phyloP scores from a whole-genome alignment of 2,888 invertebrate species.

The Heteropelma amictum region DNA sequence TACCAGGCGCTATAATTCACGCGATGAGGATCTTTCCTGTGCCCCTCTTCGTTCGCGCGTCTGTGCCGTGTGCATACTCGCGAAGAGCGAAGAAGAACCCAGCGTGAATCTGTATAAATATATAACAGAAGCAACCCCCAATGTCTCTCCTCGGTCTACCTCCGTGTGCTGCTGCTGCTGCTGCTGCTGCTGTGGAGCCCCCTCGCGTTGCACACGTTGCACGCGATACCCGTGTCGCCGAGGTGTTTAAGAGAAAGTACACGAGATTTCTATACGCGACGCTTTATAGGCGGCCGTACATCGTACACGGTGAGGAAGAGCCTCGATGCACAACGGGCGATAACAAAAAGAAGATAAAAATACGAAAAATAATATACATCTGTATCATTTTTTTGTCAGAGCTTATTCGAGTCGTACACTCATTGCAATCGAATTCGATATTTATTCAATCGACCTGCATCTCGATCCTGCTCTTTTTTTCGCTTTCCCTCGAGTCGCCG shows the following conservation, averaged over 20 bases:
- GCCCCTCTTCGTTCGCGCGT: neutral
- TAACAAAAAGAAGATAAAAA: no score
- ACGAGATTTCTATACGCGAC: neutral
- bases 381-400: no score
- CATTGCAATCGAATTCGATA: no score
- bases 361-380: no score
- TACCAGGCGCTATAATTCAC: conserved; percentile 49
- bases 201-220: conserved; percentile 32
- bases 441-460: no score
- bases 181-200: no score
- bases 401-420: neutral
- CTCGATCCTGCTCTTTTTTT: no score
- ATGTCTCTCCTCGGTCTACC: conserved; percentile 8
- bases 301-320: conserved; percentile 3
- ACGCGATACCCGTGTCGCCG: conserved; percentile 50
- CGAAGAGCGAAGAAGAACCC: neutral
- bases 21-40: conserved; percentile 14
- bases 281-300: neutral
- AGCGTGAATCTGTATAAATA: conserved; percentile 52
- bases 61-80: neutral
- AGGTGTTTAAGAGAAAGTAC: conserved; percentile 35
- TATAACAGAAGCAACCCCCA: conserved; percentile 44
- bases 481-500: no score
- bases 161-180: no score
- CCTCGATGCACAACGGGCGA: neutral